Evolutionary conservation across 2,888 invertebrate species (phyloP).

Genomic region (Morpho achilles): DNA sequence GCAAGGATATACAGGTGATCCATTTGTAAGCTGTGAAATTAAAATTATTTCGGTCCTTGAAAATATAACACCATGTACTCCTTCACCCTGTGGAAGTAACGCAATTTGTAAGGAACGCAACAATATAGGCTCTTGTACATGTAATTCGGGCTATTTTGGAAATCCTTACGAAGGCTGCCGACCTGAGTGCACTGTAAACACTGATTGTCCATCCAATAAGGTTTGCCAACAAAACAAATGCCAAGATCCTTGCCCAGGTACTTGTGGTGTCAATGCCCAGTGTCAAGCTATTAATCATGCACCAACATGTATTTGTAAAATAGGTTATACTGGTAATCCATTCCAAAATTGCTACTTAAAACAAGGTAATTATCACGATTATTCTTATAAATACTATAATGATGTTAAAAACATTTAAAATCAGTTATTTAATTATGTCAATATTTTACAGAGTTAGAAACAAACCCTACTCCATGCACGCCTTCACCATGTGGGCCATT

Average conservation of each 20-base stretch:
- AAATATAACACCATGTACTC: slow-evolving; percentile 79
- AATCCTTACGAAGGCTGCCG: slow-evolving; percentile 84
- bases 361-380: slow-evolving; percentile 43
- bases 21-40: slow-evolving; percentile 81
- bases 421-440: too few species aligned
- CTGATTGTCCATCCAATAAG: slow-evolving; percentile 85
- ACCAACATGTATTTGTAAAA: slow-evolving; percentile 83
- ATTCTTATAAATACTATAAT: background rate
- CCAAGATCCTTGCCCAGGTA: slow-evolving; percentile 86
- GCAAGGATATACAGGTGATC: slow-evolving; percentile 84
- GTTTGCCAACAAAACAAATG: slow-evolving; percentile 88
- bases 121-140: slow-evolving; percentile 85
- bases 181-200: slow-evolving; percentile 86
- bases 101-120: slow-evolving; percentile 84
- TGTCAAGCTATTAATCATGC: slow-evolving; percentile 86
- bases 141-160: slow-evolving; percentile 82
- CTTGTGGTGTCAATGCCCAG: slow-evolving; percentile 85
- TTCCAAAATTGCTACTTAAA: slow-evolving; percentile 56
- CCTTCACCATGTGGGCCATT: slow-evolving; percentile 92
- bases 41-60: slow-evolving; percentile 58
- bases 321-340: slow-evolving; percentile 83
- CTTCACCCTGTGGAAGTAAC: slow-evolving; percentile 86
- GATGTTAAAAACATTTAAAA: too few species aligned
- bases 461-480: slow-evolving; percentile 80
- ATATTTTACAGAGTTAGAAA: slow-evolving; percentile 50